A percentile compares a stretch with the other conserved stretches of the same genome.
These are phyloP conservation scores for Manis javanica DNA, from an alignment of 2,797 vertebrate species.

Conservation along the genomic window DNA sequence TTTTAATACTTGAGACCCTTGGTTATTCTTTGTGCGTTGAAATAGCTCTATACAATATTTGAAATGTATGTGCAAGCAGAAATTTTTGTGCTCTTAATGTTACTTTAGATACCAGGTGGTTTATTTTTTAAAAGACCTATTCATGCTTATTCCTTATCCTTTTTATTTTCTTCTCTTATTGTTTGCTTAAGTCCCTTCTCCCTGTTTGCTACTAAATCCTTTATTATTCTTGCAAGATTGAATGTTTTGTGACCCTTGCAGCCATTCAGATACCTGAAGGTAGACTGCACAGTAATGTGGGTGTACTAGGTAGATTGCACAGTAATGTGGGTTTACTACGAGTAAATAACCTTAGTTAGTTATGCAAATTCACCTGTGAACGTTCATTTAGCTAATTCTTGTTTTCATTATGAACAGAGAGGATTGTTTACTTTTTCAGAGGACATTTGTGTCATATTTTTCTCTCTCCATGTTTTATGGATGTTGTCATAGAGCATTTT, in stretches of 20 bases:
- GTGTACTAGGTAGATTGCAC: neutral
- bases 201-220: neutral
- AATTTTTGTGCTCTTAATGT: conserved; percentile 1
- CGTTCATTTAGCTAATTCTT: neutral
- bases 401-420: neutral
- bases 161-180: neutral
- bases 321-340: neutral
- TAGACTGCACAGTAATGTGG: too few species aligned
- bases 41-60: neutral
- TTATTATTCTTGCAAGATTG: neutral
- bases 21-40: neutral
- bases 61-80: neutral
- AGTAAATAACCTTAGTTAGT: neutral
- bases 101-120: neutral
- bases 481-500: neutral
- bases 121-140: neutral
- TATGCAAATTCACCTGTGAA: neutral
- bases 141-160: neutral
- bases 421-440: neutral
- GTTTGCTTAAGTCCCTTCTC: neutral
- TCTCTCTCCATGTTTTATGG: neutral
- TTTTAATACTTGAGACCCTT: neutral
- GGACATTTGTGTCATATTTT: neutral
- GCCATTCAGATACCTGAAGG: neutral
- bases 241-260: neutral